Evolutionary conservation across 1,140 invertebrate species (phyloP).

Genomic region (Rhyacophila brunnea): DNA sequence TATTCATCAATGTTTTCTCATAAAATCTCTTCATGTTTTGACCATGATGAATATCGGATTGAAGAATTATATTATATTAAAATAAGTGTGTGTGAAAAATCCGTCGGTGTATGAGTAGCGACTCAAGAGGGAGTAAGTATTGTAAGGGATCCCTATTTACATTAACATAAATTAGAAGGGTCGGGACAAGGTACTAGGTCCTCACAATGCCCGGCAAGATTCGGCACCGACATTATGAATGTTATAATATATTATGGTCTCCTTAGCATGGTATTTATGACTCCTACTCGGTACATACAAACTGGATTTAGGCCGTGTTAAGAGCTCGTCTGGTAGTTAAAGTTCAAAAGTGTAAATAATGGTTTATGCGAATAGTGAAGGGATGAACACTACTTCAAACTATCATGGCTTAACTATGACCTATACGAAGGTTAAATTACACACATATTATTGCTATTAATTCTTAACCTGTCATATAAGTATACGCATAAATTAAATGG

Average conservation of each 20-base stretch:
- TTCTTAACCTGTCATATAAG: too few species aligned
- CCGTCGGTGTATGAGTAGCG: too few species aligned
- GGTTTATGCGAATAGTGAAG: slow-evolving; percentile 16
- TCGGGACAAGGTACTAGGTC: slow-evolving; percentile 11
- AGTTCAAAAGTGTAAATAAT: slow-evolving; percentile 30
- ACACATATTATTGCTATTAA: too few species aligned
- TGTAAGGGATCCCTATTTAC: slow-evolving; percentile 20
- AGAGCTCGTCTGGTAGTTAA: slow-evolving; percentile 22
- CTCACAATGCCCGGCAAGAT: slow-evolving; percentile 12
- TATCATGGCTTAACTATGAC: too few species aligned
- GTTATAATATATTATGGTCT: slow-evolving; percentile 32
- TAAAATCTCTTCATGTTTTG: too few species aligned
- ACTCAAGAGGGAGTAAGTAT: too few species aligned
- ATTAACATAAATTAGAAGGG: slow-evolving; percentile 34
- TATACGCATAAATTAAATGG: too few species aligned
- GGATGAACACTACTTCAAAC: not conserved
- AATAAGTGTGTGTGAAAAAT: too few species aligned
- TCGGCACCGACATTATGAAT: slow-evolving; percentile 27
- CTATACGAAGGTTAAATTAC: too few species aligned
- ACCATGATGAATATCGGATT: too few species aligned
- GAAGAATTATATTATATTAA: too few species aligned
- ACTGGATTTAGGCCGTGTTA: slow-evolving; percentile 28
- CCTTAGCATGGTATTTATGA: slow-evolving; percentile 24
- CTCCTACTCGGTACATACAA: slow-evolving; percentile 9
- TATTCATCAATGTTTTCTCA: too few species aligned